Evolutionary conservation across 2,797 vertebrate genomes (phyloP), one percentile per base, ranked within the genome.

Genomic region (Xiphophorus birchmanni): DNA sequence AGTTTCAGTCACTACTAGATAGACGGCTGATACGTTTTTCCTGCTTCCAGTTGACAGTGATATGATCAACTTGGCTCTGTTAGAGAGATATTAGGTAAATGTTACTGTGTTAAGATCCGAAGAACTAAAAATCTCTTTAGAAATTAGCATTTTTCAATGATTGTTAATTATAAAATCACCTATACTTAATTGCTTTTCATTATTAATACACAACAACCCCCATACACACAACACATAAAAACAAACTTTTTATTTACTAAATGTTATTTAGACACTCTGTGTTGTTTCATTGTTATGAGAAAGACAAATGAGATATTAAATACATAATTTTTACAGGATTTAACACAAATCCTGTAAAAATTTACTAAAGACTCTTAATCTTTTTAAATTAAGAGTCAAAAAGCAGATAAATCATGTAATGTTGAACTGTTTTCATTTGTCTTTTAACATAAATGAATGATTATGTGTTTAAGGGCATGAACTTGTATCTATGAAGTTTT

Each of bases 11-110:
- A 63, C 85, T 83, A 80, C 40, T 3, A 50, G 56, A 78, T 8
- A 65, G 56, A 80, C 80, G 63, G 67, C 71, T 50, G 44, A 76
- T 90, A 79, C 5, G 47, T 79, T 85, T 85, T 83, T 32, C 56
- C 58, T 29, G 63, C 75, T 54, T 81, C 83, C 78, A 75, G 67
- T 80, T 83, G 48, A 77, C 54, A 65, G 47, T 81, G 82, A 84
- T 71, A 47, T 12, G 83, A 80, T 78, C 45, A 52, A 76, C 75
- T 47, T 60, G 8, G 52, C 44, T 81, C 48, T 84, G 79, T 81
- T 72, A 54, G 56, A 0, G 0, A 77, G 52, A 0, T 44, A 54
- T 13, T 32, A 67, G 8, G 5, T 77, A 18, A 42, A 42, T 72
- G 3, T 44, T 3, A 50, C 40, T 12, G 26, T 32, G 5, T 18